A percentile compares a stretch with the other conserved stretches of the same genome.
These are phyloP conservation scores for Drosophila bocki DNA, from an alignment of 1,140 invertebrate genomes.

Conservation along the genomic window DNA sequence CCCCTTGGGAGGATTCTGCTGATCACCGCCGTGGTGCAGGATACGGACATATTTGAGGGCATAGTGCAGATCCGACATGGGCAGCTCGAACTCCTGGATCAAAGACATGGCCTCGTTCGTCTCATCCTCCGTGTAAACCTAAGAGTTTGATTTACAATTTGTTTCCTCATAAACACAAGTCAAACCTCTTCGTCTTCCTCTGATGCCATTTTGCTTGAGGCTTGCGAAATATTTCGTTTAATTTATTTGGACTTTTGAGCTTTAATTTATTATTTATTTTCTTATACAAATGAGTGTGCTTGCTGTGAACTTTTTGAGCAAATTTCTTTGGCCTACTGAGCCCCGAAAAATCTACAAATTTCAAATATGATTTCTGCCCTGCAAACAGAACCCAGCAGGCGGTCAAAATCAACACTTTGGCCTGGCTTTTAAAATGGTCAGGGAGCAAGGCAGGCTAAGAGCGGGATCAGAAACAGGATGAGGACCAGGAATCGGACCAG, in stretches of 20 bases:
- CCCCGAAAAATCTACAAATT: neutral
- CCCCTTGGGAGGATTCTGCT: neutral
- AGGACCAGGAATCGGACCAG: neutral
- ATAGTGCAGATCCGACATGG: constrained; percentile 55
- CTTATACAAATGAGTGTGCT: neutral
- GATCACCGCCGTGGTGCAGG: constrained; percentile 7
- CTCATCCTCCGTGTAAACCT: constrained; percentile 52
- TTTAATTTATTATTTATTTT: neutral
- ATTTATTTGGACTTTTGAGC: neutral
- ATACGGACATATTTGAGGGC: constrained; percentile 61
- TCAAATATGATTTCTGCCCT: constrained; percentile 15
- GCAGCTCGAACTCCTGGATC: constrained; percentile 43
- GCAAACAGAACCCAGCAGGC: constrained; percentile 23
- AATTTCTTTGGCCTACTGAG: constrained; percentile 11
- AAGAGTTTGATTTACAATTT: neutral
- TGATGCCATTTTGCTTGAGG: neutral
- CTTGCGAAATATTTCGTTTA: neutral
- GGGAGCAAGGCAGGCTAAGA: neutral
- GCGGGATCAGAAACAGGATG: neutral
- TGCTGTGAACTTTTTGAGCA: neutral
- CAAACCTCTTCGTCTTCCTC: constrained; percentile 22
- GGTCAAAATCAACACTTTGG: constrained; percentile 52
- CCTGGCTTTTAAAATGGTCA: constrained; percentile 25
- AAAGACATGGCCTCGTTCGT: constrained; percentile 41
- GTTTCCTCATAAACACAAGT: too few species aligned